These are phyloP conservation scores for Meriones unguiculatus DNA, from an alignment of 2,113 vertebrate genomes.

Conservation along the genomic window DNA sequence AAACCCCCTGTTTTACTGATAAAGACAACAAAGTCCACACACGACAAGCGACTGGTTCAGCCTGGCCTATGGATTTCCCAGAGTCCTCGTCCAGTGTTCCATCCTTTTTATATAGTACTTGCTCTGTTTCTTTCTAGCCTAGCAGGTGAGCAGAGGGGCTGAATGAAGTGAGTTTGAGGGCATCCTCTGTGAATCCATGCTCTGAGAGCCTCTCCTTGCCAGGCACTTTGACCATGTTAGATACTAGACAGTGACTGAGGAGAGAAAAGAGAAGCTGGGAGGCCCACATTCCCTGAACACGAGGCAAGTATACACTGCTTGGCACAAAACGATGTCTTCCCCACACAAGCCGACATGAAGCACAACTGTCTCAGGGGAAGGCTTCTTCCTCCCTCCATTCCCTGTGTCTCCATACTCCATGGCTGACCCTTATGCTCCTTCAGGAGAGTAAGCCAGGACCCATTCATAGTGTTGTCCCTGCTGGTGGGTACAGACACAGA, in stretches of 20 bases:
- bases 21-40: background rate
- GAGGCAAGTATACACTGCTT: background rate
- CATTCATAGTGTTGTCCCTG: background rate
- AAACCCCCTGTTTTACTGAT: background rate
- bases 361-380: background rate
- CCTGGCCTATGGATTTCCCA: background rate
- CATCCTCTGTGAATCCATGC: background rate
- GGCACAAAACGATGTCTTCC: background rate
- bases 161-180: background rate
- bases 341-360: background rate
- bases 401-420: background rate
- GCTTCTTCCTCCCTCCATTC: background rate
- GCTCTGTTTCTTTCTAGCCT: background rate
- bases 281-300: background rate
- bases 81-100: background rate
- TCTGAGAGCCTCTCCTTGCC: background rate
- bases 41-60: background rate
- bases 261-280: background rate
- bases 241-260: background rate
- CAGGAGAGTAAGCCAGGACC: background rate
- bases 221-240: background rate
- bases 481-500: background rate
- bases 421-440: background rate
- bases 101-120: background rate
- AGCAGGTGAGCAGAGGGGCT: background rate